phyloP scores from a whole-genome alignment of 2,113 vertebrate genomes.

The Paralichthys olivaceus region DNA sequence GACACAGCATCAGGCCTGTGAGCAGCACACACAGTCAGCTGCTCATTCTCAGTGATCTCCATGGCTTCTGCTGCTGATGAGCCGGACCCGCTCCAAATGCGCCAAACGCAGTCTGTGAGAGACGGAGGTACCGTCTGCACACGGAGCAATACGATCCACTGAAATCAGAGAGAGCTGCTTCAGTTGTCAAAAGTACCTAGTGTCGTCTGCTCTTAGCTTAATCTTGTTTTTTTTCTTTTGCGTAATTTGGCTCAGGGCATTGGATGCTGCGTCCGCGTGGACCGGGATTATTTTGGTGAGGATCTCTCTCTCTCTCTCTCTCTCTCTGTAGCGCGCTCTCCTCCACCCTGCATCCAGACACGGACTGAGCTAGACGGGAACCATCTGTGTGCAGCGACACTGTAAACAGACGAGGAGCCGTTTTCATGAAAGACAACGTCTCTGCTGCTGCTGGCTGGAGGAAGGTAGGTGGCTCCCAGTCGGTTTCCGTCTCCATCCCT shows the following conservation, averaged over 20 bases:
- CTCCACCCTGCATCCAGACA: slow-evolving; percentile 45
- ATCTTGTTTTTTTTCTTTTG: slow-evolving; percentile 47
- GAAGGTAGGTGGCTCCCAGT: slow-evolving; percentile 60
- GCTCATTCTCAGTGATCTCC: slow-evolving; percentile 60
- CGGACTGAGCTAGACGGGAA: slow-evolving; percentile 18
- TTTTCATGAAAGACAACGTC: slow-evolving; percentile 41
- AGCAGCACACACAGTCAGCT: slow-evolving; percentile 31
- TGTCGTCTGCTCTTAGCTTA: slow-evolving; percentile 54
- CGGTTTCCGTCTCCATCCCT: slow-evolving; percentile 32
- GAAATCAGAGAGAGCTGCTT: neutral
- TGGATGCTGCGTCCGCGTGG: slow-evolving; percentile 58
- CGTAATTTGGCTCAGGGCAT: slow-evolving; percentile 59
- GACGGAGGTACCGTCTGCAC: neutral
- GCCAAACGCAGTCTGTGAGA: slow-evolving; percentile 38
- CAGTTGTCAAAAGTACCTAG: slow-evolving; percentile 1
- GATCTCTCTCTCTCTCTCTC: neutral
- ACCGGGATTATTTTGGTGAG: slow-evolving; percentile 58
- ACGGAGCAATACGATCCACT: neutral
- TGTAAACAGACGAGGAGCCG: slow-evolving; percentile 48
- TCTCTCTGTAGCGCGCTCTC: neutral
- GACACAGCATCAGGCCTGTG: neutral
- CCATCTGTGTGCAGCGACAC: slow-evolving; percentile 21
- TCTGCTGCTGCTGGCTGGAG: neutral
- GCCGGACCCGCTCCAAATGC: slow-evolving; percentile 41
- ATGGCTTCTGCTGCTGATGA: slow-evolving; percentile 60